Conservation (phyloP, 1,140 invertebrate species). For the Luehdorfia chinensis region DNA sequence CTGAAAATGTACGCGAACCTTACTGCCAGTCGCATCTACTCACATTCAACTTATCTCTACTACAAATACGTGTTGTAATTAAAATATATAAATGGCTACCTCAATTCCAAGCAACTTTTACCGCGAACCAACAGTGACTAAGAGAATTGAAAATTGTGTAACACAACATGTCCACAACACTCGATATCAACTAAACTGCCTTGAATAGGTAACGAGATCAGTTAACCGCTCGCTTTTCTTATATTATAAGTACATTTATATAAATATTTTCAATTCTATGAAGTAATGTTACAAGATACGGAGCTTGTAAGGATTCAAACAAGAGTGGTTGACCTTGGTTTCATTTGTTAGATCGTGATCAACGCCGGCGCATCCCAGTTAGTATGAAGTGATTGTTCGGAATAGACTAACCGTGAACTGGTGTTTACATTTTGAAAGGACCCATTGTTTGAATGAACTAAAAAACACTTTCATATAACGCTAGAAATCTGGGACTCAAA, state of each 20-base stretch:
- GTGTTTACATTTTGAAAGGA: slow-evolving; percentile 28
- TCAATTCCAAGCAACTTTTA: slow-evolving; percentile 67
- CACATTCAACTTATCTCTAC: slow-evolving; percentile 34
- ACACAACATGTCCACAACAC: slow-evolving; percentile 53
- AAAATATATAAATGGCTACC: slow-evolving; percentile 47
- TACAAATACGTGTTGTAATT: slow-evolving; percentile 32
- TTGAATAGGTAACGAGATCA: slow-evolving; percentile 65
- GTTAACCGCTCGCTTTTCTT: slow-evolving; percentile 58
- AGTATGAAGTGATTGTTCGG: slow-evolving; percentile 33
- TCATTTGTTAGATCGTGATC: slow-evolving; percentile 25
- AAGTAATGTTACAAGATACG: slow-evolving; percentile 1
- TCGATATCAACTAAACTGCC: slow-evolving; percentile 61
- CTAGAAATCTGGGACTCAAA: too few relatives aligned
- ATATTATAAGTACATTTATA: slow-evolving; percentile 4
- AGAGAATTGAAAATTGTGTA: slow-evolving; percentile 63
- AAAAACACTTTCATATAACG: too few relatives aligned
- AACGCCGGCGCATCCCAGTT: slow-evolving; percentile 28
- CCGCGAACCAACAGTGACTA: slow-evolving; percentile 43
- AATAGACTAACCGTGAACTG: slow-evolving; percentile 31
- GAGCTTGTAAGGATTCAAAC: slow-evolving; percentile 11
- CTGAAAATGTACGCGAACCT: slow-evolving; percentile 79
- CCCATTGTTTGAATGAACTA: slow-evolving; percentile 8
- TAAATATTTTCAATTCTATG: slow-evolving; percentile 1
- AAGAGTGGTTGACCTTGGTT: slow-evolving; percentile 23
- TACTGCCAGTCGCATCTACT: slow-evolving; percentile 61